phyloP scores from a whole-genome alignment of 2,888 invertebrate genomes.

The Operophtera brumata region DNA sequence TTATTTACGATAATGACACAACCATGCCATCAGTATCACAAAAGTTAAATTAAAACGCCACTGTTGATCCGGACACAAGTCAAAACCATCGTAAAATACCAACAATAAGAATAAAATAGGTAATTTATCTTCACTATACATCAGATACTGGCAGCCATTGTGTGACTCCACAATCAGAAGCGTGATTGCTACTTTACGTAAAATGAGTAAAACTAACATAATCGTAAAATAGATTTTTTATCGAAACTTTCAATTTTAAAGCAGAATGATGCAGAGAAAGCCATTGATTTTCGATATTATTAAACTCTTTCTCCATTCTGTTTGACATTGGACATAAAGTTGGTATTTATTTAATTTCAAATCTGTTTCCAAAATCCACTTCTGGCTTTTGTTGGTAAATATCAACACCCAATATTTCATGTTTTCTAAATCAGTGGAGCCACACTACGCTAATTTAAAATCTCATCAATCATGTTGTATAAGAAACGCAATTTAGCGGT shows the following conservation, averaged over 20 bases:
- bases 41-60: conserved; percentile 40
- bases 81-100: conserved; percentile 48
- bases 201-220: conserved; percentile 38
- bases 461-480: conserved; percentile 68
- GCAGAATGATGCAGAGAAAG: conserved; percentile 19
- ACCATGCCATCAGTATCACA: conserved; percentile 31
- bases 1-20: conserved; percentile 31
- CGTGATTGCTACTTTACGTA: conserved; percentile 35
- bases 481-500: conserved; percentile 61
- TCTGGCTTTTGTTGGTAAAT: conserved; percentile 11
- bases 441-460: conserved; percentile 57
- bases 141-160: conserved; percentile 25
- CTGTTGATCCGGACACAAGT: conserved; percentile 31
- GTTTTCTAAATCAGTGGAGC: conserved; percentile 21
- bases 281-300: conserved; percentile 27
- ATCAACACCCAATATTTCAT: conserved; percentile 50
- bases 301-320: conserved; percentile 14
- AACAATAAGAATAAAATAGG: conserved; percentile 53
- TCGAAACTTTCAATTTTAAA: conserved; percentile 39
- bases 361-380: conserved; percentile 2
- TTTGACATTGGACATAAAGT: conserved; percentile 8
- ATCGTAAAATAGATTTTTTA: conserved; percentile 44
- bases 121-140: conserved; percentile 47
- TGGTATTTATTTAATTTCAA: conserved; percentile 5
- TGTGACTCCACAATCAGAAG: conserved; percentile 23